Base-by-base conservation (phyloP, 1,140 invertebrate species). In the Nixonia krombeini region DNA sequence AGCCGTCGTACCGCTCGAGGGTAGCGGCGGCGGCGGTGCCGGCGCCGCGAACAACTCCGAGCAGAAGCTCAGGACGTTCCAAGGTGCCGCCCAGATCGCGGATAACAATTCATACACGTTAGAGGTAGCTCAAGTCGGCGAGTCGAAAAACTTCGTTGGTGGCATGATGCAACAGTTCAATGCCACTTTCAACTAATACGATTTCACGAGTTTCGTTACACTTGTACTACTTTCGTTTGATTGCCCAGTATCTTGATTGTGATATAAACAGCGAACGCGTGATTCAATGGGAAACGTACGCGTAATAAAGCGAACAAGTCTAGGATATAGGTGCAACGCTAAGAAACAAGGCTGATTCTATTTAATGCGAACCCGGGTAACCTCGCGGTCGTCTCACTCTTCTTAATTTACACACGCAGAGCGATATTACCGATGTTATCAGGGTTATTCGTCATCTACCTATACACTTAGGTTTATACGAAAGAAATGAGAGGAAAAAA, bases 331-430 rank as follows among this genome's bases (percentile, higher is more conserved):
- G 61, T 33, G 45, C 52, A 46, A 73, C 56, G 37, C 65, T 72
- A 64, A 70, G 72, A 80, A 71, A 75, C 74, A 82, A 83, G 81
- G 80, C 81, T 83, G 81, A 83, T 81, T 78, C 73, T 77, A 81
- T 75, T 81, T 73, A 79, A 77, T 52, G 16, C 25, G 26, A 61
- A 56, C 16, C 25, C 40, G 57, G 57, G 57, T 46, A n/a, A 51
- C 50, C 52, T 56, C 21, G 23, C 51, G 63, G 55, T 55, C 49
- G 50, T 55, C 44, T n/a, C n/a, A n/a, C n/a, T 51, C 57, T 29
- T 17, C 47, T 55, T 44, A 55, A 31, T 51, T 50, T n/a, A 35
- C 47, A 35, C 47, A 37, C 58, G 58, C 44, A 45, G 26, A 46
- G 55, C 26, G 49, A 55, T 29, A 37, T 29, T 46, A 28, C 10